These are phyloP conservation scores for Notarius quadriscutis DNA, from an alignment of 2,113 vertebrate species.

Conservation along the genomic window DNA sequence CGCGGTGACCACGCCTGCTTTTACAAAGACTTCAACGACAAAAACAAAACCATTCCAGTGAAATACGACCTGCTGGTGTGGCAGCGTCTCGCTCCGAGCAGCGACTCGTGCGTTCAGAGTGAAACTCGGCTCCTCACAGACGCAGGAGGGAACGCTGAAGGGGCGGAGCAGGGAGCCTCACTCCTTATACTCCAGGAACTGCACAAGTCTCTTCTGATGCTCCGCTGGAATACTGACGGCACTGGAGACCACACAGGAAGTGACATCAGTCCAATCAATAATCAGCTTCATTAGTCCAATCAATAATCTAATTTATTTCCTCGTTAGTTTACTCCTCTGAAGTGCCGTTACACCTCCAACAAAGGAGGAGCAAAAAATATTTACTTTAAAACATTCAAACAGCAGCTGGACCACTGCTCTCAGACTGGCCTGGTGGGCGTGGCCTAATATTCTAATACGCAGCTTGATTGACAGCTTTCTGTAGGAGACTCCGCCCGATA, in stretches of 20 bases:
- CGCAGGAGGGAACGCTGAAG: too few relatives aligned
- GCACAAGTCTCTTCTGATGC: slow-evolving; percentile 92
- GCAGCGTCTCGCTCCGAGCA: neutral
- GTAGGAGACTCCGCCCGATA: neutral
- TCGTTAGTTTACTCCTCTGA: neutral
- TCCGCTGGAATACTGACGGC: slow-evolving; percentile 89
- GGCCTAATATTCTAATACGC: slow-evolving; percentile 8
- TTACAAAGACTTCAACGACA: neutral
- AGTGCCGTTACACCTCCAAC: too few relatives aligned
- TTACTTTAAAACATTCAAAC: neutral
- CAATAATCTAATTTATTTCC: neutral
- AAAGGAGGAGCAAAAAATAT: neutral
- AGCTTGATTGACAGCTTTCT: neutral
- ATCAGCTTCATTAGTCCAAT: neutral
- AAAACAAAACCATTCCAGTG: neutral
- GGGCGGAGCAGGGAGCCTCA: slow-evolving; percentile 59
- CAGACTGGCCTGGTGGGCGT: neutral
- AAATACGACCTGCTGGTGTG: neutral
- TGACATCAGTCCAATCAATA: neutral
- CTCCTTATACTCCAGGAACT: slow-evolving; percentile 95
- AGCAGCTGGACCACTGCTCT: neutral
- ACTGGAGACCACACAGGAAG: slow-evolving; percentile 66
- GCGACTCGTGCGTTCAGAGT: neutral
- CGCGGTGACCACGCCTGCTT: neutral
- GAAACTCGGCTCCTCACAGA: too few relatives aligned